These are phyloP conservation scores for Dryomyza anilis DNA, from an alignment of 2,888 invertebrate genomes.

Conservation along the genomic window DNA sequence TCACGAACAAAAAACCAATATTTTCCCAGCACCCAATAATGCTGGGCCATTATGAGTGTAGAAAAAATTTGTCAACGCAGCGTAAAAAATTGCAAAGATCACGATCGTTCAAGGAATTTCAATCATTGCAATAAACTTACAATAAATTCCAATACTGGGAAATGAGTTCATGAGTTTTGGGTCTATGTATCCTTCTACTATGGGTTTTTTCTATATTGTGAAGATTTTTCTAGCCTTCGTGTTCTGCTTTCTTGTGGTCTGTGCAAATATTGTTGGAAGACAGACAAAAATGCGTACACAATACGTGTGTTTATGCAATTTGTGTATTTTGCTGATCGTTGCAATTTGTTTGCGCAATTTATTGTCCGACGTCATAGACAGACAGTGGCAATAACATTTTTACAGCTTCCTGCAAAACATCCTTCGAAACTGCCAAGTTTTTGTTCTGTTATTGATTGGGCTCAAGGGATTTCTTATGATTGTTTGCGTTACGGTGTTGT, in stretches of 20 bases:
- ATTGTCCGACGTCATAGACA: too few species aligned
- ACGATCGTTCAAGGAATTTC: not conserved
- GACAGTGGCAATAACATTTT: conserved; percentile 18
- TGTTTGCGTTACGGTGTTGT: too few species aligned
- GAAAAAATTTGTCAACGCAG: conserved; percentile 10
- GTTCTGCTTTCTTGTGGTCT: conserved; percentile 18
- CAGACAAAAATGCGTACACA: conserved; percentile 16
- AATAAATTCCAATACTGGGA: not conserved
- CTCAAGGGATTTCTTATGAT: not conserved
- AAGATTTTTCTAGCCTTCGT: not conserved
- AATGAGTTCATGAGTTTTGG: too few species aligned
- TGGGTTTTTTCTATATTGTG: not conserved
- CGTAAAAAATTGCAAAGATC: not conserved
- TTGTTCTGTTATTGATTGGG: not conserved
- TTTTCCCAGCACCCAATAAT: not conserved
- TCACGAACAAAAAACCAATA: not conserved
- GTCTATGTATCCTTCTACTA: too few species aligned
- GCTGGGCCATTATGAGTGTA: not conserved
- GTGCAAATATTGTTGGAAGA: conserved; percentile 22
- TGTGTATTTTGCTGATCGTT: not conserved
- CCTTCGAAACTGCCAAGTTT: not conserved
- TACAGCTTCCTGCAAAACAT: conserved; percentile 4
- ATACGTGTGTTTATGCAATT: conserved; percentile 13
- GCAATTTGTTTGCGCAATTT: conserved; percentile 14
- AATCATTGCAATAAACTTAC: not conserved